phyloP scores from a whole-genome alignment of 2,888 invertebrate genomes.

The Boloria euphrosyne region DNA sequence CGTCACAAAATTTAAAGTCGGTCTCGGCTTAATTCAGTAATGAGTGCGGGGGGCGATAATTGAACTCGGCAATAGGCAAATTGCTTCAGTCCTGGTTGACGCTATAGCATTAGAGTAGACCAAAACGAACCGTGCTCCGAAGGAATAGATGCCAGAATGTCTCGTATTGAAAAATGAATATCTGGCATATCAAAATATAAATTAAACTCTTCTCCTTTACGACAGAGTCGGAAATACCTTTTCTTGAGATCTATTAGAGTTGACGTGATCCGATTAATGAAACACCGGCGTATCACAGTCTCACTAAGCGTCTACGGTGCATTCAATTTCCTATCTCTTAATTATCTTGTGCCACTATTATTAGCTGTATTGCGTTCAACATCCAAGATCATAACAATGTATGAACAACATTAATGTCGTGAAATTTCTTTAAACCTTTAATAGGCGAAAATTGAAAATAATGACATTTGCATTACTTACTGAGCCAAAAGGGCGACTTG shows the following conservation, averaged over 20 bases:
- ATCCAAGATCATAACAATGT: constrained; percentile 13
- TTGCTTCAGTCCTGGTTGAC: constrained; percentile 67
- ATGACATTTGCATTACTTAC: neutral
- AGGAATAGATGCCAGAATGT: constrained; percentile 50
- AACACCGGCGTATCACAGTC: constrained; percentile 64
- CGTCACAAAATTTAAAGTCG: constrained; percentile 73
- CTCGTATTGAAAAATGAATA: constrained; percentile 44
- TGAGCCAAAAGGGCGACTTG: too few relatives aligned
- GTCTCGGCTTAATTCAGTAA: constrained; percentile 79
- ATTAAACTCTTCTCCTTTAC: constrained; percentile 59
- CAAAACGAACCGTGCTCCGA: constrained; percentile 51
- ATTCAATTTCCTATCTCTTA: constrained; percentile 65
- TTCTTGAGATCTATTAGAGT: constrained; percentile 48
- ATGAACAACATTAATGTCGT: neutral
- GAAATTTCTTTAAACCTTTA: constrained; percentile 1
- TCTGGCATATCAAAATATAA: constrained; percentile 56
- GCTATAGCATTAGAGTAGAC: constrained; percentile 48
- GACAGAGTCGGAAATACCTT: constrained; percentile 57
- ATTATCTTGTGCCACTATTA: constrained; percentile 58
- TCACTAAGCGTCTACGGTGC: constrained; percentile 68
- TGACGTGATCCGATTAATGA: constrained; percentile 62
- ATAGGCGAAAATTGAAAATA: constrained; percentile 12
- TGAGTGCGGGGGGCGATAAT: constrained; percentile 81
- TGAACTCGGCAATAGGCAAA: constrained; percentile 80
- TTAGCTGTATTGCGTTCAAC: constrained; percentile 56